A percentile compares a stretch with the other conserved stretches of the same genome.
Evolutionary conservation across 2,797 vertebrate species (phyloP).

Genomic region (Cercopithecus hamlyni): DNA sequence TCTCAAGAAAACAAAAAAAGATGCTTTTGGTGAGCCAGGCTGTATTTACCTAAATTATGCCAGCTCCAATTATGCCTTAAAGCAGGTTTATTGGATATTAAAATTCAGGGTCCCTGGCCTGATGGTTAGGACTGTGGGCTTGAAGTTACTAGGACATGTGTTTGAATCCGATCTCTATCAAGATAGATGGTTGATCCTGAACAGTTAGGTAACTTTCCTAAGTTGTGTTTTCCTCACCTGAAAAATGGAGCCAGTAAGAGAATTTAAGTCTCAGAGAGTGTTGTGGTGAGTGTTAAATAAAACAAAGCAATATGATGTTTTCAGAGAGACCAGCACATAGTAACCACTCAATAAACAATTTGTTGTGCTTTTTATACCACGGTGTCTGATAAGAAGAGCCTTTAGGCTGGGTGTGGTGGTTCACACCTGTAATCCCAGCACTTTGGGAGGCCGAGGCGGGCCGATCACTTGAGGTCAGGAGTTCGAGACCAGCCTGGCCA

Average conservation of each 20-base stretch:
- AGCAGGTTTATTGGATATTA: neutral
- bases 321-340: no score
- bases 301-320: neutral
- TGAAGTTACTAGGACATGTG: neutral
- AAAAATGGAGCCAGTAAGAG: neutral
- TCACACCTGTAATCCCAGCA: no score
- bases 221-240: neutral
- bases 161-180: neutral
- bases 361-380: neutral
- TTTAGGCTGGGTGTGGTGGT: neutral
- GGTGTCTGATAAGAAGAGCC: neutral
- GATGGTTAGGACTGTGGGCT: neutral
- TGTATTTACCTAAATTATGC: neutral
- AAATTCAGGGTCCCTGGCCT: neutral
- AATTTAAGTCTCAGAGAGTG: neutral
- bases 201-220: neutral
- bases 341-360: neutral
- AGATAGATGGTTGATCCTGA: neutral
- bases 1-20: neutral
- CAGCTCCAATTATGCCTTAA: neutral
- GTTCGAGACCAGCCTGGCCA: neutral
- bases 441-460: neutral
- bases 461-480: neutral
- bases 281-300: neutral
- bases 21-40: neutral